Conservation (phyloP, 2,113 vertebrate genomes). For the Tachycineta bicolor region DNA sequence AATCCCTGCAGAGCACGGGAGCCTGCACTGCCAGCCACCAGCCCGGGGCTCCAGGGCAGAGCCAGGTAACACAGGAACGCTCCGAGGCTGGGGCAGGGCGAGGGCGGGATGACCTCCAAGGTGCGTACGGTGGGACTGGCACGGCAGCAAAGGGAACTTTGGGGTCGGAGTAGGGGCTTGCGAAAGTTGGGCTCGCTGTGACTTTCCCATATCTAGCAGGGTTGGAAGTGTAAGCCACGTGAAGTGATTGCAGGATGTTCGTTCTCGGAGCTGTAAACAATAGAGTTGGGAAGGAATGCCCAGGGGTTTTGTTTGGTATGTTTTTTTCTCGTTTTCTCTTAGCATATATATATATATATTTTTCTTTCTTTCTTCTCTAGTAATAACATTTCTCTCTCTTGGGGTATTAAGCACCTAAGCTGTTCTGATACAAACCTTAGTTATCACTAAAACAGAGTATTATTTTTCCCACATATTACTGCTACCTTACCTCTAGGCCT, state of each 20-base stretch:
- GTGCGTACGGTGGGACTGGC: accelerated
- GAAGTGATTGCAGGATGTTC: not conserved
- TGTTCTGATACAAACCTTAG: not conserved
- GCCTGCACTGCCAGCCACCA: not conserved
- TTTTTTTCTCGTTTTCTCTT: not conserved
- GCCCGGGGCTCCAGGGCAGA: not conserved
- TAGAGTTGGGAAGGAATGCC: not conserved
- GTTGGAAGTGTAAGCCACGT: not conserved
- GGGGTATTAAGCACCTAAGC: not conserved
- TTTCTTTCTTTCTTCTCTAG: not conserved
- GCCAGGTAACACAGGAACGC: not conserved
- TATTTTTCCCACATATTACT: not conserved
- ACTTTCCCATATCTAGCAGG: not conserved
- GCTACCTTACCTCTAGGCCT: not conserved
- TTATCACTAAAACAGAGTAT: not conserved
- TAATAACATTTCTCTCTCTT: not conserved
- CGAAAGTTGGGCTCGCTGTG: not conserved
- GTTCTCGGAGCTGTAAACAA: not conserved
- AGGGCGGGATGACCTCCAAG: accelerated
- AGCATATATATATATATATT: too few species aligned
- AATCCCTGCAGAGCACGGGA: not conserved
- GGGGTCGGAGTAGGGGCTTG: not conserved
- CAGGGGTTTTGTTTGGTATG: not conserved
- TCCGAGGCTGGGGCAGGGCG: accelerated
- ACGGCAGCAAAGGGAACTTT: accelerated